Evolutionary conservation across 2,797 vertebrate genomes (phyloP).

Genomic region (Microtus californicus): DNA sequence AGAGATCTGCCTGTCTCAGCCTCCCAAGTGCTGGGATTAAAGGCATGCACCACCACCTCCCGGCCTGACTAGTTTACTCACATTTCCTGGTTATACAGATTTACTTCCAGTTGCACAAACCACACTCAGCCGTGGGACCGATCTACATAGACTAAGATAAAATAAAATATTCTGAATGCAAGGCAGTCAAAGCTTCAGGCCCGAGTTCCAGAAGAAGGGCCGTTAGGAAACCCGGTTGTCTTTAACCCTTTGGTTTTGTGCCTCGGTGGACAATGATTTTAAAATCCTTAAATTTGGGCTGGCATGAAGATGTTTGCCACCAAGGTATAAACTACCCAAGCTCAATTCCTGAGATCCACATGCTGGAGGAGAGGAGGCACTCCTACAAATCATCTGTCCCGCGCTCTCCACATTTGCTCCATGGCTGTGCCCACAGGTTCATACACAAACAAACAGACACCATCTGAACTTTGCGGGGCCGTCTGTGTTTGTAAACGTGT

Average conservation of each 20-base stretch:
- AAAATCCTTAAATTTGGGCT: no score
- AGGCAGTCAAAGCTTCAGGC: background rate
- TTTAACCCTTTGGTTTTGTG: background rate
- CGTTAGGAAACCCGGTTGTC: background rate
- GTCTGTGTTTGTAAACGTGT: background rate
- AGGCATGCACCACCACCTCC: no score
- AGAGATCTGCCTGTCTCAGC: no score
- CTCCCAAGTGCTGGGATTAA: no score
- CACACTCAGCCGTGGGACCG: accelerated
- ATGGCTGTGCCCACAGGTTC: background rate
- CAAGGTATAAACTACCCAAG: background rate
- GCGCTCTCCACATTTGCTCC: background rate
- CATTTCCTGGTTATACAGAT: background rate
- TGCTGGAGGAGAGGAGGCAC: background rate
- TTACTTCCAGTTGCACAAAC: no score
- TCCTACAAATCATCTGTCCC: no score
- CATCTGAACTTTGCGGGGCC: background rate
- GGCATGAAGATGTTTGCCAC: background rate
- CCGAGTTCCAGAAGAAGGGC: no score
- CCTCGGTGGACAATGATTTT: background rate
- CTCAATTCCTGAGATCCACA: background rate
- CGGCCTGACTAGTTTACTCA: background rate
- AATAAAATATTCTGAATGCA: background rate
- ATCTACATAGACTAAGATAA: background rate
- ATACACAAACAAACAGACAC: background rate